A percentile compares a stretch with the other conserved stretches of the same genome.
phyloP scores from a whole-genome alignment of 2,797 vertebrate species.

The Rhynchonycteris naso region DNA sequence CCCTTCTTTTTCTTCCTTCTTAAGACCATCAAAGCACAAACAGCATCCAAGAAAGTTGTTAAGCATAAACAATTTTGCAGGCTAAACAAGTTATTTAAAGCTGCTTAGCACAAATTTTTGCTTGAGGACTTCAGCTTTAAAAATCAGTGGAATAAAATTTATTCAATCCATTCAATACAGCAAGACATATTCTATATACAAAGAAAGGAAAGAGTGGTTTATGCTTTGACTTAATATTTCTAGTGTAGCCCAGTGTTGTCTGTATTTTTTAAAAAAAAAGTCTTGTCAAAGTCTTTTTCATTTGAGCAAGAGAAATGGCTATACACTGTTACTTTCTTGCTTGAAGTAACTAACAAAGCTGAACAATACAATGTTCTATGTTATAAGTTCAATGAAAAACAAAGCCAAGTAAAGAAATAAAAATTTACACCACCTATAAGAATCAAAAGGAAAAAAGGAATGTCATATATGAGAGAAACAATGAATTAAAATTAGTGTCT shows the following conservation, averaged over 20 bases:
- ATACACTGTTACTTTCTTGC: background rate
- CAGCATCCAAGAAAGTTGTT: background rate
- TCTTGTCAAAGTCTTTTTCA: background rate
- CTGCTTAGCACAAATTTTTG: background rate
- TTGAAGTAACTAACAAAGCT: constrained; percentile 16
- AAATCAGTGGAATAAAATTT: background rate
- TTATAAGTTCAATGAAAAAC: constrained; percentile 35
- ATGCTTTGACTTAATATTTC: background rate
- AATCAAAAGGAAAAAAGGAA: constrained; percentile 66
- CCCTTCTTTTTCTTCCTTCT: constrained; percentile 16
- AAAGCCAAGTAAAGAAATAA: constrained; percentile 48
- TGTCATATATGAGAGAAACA: constrained; percentile 66
- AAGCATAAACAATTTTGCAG: constrained; percentile 5
- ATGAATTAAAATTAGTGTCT: constrained; percentile 67
- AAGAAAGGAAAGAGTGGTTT: background rate
- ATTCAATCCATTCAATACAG: background rate
- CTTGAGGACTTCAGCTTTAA: constrained; percentile 25
- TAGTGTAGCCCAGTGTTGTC: background rate
- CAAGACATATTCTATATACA: background rate
- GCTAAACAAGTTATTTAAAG: background rate
- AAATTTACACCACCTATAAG: background rate
- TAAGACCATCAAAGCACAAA: background rate
- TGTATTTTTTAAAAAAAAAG: background rate
- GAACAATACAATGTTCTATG: background rate
- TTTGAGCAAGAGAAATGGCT: constrained; percentile 10